Conservation (phyloP, 2,113 vertebrate genomes). For the Copsychus sechellarum region DNA sequence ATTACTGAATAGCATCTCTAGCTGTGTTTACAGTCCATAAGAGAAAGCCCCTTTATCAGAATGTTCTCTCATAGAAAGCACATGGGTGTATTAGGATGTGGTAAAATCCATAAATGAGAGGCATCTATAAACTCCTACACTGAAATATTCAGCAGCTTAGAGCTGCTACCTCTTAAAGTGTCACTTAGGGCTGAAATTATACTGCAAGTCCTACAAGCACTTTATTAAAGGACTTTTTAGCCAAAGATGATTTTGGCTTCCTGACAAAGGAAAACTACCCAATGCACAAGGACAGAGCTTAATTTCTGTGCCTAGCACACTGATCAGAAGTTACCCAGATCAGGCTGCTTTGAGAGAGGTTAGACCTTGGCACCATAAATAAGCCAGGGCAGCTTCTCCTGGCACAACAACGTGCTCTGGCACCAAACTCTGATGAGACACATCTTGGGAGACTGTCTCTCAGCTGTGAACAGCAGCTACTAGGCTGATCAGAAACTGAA, state of each 20-base stretch:
- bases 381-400: neutral
- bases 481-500: neutral
- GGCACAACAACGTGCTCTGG: rapidly evolving
- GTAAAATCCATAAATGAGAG: neutral
- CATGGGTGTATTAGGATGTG: neutral
- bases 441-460: neutral
- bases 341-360: neutral
- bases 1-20: neutral
- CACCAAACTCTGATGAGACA: neutral
- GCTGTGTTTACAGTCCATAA: neutral
- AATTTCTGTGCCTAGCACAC: neutral
- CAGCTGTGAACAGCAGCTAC: neutral
- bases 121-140: neutral
- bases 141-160: neutral
- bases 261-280: neutral
- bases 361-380: neutral
- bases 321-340: neutral
- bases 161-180: neutral
- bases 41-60: neutral
- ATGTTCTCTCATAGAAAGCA: neutral
- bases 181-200: neutral
- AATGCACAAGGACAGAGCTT: neutral
- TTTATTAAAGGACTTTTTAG: neutral
- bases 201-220: neutral
- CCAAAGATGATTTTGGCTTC: neutral